Evolutionary conservation across 2,113 vertebrate genomes (phyloP).

Genomic region (Dromiciops gliroides): DNA sequence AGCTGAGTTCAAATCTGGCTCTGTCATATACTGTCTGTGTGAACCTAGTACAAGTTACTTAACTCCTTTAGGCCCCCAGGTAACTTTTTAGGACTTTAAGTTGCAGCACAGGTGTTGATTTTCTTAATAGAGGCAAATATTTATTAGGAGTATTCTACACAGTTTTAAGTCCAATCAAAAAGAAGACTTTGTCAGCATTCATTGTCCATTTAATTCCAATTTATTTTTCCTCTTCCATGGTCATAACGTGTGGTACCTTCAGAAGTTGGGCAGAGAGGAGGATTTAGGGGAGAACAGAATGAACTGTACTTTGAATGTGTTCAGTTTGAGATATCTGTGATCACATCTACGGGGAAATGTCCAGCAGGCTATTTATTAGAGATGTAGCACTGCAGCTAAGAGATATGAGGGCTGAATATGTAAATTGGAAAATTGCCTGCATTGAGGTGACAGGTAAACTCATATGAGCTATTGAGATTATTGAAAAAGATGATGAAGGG

Average conservation of each 20-base stretch:
- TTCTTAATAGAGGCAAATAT: not conserved
- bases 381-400: not conserved
- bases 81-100: not conserved
- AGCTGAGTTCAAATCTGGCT: constrained; percentile 3
- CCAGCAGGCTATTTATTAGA: not conserved
- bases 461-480: not conserved
- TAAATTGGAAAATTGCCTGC: not conserved
- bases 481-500: not conserved
- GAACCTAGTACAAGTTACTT: constrained; percentile 6
- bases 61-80: not conserved
- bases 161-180: not conserved
- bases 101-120: not conserved
- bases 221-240: not conserved
- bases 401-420: not conserved
- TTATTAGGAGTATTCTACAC: not conserved
- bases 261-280: not conserved
- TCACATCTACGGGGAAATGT: not conserved
- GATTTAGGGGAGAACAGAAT: not conserved
- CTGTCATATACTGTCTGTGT: not conserved
- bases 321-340: not conserved
- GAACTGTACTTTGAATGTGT: not conserved
- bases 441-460: not conserved
- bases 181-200: not conserved
- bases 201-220: not conserved
- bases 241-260: not conserved